Base-by-base conservation (phyloP, 2,888 invertebrate species). In the Netelia virgata region DNA sequence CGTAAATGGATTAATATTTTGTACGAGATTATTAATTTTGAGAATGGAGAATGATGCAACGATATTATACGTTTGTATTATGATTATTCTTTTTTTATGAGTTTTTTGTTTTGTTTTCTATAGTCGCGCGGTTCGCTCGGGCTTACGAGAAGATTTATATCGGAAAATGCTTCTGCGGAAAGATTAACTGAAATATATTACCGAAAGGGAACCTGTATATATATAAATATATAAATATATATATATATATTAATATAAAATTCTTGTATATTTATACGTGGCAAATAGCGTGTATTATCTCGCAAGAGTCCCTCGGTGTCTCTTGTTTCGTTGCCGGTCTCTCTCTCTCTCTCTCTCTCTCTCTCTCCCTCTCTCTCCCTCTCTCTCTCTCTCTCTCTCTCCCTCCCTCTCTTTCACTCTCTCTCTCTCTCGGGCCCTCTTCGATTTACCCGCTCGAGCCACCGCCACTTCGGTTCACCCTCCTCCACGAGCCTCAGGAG, bases 401-500 rank as follows among this genome's bases (percentile, higher is more conserved):
- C 68, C 50, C 23, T 68, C 23, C 41, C 47, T 66, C n/a, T 66
- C n/a, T 41, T 18, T 68, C 47, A 66, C 18, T 47, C 20, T 72
- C 41, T 68, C 28, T 43, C 68, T 59, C 59, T 75, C 73, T 28
- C 47, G 47, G 10, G 63, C 59, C 47, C 64, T 61, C 18, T 77
- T 72, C 50, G 50, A 47, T 43, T 53, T n/a, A n/a, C 41, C 47
- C 36, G 43, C 47, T 10, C 53, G 11, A 23, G 53, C 64, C 55
- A 43, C 10, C 41, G 18, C 28, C 41, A 55, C 80, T 66, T 73
- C 23, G 57, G 10, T 59, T 61, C 57, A 63, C 68, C 61, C 76
- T 77, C 55, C 76, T 77, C 55, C 63, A 84, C 84, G 81, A 84
- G 80, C 72, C 84, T 84, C 84, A 47, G 66, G 84, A 84, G 84